These are phyloP conservation scores for Rhadina sibilatrix DNA, from an alignment of 2,113 vertebrate species.

Conservation along the genomic window DNA sequence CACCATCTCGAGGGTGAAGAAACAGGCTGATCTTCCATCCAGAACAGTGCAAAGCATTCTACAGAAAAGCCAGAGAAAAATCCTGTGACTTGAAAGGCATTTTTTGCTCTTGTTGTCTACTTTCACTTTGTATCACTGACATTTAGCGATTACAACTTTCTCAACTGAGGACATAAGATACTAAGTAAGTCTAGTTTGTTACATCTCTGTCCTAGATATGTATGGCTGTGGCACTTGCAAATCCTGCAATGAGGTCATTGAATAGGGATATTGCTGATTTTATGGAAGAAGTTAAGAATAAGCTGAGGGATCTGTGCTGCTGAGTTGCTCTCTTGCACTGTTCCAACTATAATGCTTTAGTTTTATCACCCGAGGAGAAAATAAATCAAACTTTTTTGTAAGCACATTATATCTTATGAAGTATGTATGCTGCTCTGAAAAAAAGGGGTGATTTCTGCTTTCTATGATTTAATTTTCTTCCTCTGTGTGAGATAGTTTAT, in stretches of 20 bases:
- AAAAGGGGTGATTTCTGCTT: neutral
- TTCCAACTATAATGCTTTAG: neutral
- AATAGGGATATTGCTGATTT: neutral
- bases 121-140: neutral
- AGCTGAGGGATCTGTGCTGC: neutral
- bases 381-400: neutral
- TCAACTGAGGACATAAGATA: neutral
- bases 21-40: neutral
- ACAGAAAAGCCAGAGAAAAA: neutral
- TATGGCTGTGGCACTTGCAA: neutral
- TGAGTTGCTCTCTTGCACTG: neutral
- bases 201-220: neutral
- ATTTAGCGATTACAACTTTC: neutral
- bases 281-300: neutral
- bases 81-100: neutral
- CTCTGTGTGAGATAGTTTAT: neutral
- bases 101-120: neutral
- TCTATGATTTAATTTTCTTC: neutral
- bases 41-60: accelerated
- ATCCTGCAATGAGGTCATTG: neutral
- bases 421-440: neutral
- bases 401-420: neutral
- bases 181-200: neutral
- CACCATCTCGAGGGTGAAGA: neutral
- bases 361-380: neutral